These are phyloP conservation scores for Melanargia galathea DNA, from an alignment of 2,888 invertebrate species.

Conservation along the genomic window DNA sequence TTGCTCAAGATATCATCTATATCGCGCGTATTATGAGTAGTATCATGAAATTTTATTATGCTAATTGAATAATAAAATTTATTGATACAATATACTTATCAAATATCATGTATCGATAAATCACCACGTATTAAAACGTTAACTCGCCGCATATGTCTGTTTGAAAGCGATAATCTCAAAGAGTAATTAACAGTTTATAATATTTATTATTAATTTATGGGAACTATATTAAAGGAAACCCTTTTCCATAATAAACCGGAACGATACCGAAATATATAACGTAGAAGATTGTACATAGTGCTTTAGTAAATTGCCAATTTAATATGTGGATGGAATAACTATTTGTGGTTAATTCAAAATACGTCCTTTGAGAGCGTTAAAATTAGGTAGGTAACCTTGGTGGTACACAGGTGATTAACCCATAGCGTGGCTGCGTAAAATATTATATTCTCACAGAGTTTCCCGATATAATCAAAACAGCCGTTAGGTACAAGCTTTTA, in stretches of 20 bases:
- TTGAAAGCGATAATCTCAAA: not conserved
- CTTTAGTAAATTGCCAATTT: not conserved
- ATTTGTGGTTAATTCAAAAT: conserved; percentile 7
- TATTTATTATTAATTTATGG: too few relatives aligned
- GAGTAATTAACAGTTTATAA: not conserved
- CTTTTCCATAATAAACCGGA: too few relatives aligned
- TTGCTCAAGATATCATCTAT: conserved; percentile 1
- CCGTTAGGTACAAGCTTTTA: conserved; percentile 34
- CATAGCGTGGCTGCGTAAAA: conserved; percentile 33
- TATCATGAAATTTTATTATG: conserved; percentile 11
- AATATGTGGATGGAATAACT: not conserved
- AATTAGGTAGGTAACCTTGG: conserved; percentile 30
- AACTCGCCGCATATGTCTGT: too few relatives aligned
- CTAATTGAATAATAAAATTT: too few relatives aligned
- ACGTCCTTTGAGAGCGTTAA: not conserved
- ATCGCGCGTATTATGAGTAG: not conserved
- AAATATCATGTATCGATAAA: conserved; percentile 2
- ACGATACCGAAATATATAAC: too few relatives aligned
- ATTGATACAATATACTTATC: not conserved
- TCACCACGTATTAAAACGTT: too few relatives aligned
- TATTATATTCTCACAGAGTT: conserved; percentile 27
- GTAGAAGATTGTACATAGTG: not conserved
- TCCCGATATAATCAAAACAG: conserved; percentile 37
- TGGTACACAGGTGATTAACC: conserved; percentile 29
- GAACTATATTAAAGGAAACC: too few relatives aligned